A percentile compares a stretch with the other conserved stretches of the same genome.
Conservation (phyloP, 2,113 vertebrate genomes). For the Otus sunia region DNA sequence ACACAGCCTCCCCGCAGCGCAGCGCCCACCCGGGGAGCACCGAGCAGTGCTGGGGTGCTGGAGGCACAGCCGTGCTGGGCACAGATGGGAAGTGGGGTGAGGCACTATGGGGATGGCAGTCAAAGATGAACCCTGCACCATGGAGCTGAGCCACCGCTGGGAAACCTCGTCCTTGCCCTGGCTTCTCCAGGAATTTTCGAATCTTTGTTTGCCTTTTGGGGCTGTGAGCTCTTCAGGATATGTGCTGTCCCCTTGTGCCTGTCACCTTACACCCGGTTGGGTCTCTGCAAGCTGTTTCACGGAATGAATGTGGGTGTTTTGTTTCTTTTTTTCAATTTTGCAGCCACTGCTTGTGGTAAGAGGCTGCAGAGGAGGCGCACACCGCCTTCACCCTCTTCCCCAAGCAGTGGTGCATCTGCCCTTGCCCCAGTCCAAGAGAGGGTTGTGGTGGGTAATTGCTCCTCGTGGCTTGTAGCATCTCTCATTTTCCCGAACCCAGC, state of each 20-base stretch:
- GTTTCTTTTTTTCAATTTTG: neutral
- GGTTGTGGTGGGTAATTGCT: neutral
- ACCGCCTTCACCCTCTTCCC: rapidly evolving
- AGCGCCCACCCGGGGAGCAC: rapidly evolving
- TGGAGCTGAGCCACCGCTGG: neutral
- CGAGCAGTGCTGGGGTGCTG: rapidly evolving
- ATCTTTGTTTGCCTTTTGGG: neutral
- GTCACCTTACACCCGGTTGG: neutral
- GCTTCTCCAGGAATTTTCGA: neutral
- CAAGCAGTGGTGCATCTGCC: rapidly evolving
- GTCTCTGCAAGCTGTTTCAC: neutral
- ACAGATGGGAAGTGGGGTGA: neutral
- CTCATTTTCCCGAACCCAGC: neutral
- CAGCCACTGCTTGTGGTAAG: neutral
- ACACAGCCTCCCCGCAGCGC: rapidly evolving
- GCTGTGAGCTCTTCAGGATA: neutral
- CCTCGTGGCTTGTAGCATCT: neutral
- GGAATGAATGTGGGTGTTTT: neutral
- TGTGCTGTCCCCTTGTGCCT: neutral
- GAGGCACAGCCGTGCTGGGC: neutral
- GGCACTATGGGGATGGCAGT: neutral
- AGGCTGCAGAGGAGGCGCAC: neutral
- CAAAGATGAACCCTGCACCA: rapidly evolving
- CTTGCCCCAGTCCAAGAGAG: too few relatives aligned
- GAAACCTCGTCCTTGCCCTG: neutral